Evolutionary conservation across 2,888 invertebrate genomes (phyloP), one percentile per base, ranked within the genome.

Genomic region (Acleris literana): DNA sequence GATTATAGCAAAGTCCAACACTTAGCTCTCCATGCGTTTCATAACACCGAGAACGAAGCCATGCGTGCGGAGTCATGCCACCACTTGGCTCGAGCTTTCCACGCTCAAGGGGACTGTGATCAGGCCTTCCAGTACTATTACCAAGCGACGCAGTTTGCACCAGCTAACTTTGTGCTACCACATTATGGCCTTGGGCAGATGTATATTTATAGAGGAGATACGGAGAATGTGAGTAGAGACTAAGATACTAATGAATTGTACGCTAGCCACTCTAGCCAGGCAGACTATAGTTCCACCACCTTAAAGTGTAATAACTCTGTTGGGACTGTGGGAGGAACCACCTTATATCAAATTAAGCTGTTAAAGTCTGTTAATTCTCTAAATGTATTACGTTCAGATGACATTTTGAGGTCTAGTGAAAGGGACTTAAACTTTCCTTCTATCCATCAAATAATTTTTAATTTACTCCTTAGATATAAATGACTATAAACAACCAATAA

Each of bases 61-160:
- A 99, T 99, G 98, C 93, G 99, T 46, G 99, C 99, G 0, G 99
- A 99, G 88, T 99, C 99, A 82, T 99, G 99, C 84, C 99, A 99
- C 84, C 99, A 99, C 81, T 90, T 99, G 67, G 99, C 99, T 0
- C 93, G 99, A 69, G 97, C 98, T 17, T 99, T 98, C 87, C 99
- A 99, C 83, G 98, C 98, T 0, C 98, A 98, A 86, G 95, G 95
- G 0, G 98, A 99, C 82, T 98, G 97, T 77, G 98, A 99, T 82
- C 99, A 99, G 87, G 99, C 99, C 25, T 99, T 99, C 87, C 99
- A 99, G 88, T 98, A 98, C 88, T 99, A 99, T 84, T 99, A 99
- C 84, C 99, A 99, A 87, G 98, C 99, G 3, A 99, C 99, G 0
- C 99, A 99, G 89, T 99, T 99, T 87, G 98, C 99, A 0, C 97